These are phyloP conservation scores for Oreochromis tanganicae DNA, from an alignment of 2,113 vertebrate species.

Conservation along the genomic window DNA sequence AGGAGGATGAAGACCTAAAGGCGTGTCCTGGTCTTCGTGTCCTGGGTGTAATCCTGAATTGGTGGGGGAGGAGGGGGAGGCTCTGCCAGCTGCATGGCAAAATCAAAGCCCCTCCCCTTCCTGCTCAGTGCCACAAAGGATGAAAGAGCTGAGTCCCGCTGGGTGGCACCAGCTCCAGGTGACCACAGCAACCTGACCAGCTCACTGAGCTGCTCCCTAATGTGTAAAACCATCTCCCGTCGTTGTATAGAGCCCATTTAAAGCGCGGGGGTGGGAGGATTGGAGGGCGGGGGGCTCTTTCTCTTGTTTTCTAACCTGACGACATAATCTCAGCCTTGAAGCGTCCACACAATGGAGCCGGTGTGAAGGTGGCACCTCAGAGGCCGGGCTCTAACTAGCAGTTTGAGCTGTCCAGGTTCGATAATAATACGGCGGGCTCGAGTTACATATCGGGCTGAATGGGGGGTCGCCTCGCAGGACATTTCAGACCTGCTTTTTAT, in stretches of 20 bases:
- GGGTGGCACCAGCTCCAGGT: constrained; percentile 72
- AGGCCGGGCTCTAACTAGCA: constrained; percentile 46
- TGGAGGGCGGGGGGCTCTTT: constrained; percentile 19
- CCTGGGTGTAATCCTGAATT: not conserved
- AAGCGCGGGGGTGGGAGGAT: constrained; percentile 21
- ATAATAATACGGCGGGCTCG: constrained; percentile 50
- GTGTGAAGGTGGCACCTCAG: constrained; percentile 66
- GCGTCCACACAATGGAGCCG: constrained; percentile 58
- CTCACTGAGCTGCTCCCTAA: constrained; percentile 38
- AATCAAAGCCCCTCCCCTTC: constrained; percentile 47
- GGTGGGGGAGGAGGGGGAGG: not conserved
- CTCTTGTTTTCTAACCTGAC: constrained; percentile 54
- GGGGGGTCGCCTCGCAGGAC: constrained; percentile 13
- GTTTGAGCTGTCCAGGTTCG: constrained; percentile 23
- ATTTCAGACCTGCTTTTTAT: not conserved
- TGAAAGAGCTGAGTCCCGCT: constrained; percentile 69
- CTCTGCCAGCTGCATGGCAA: constrained; percentile 69
- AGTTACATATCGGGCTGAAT: constrained; percentile 59
- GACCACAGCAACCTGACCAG: constrained; percentile 71
- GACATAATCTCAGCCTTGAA: constrained; percentile 68
- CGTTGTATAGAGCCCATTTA: constrained; percentile 56
- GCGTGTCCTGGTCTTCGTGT: not conserved
- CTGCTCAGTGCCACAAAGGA: constrained; percentile 63
- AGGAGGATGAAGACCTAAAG: not conserved
- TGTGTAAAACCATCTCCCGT: constrained; percentile 55